Percentiles rank a stretch among this genome's conserved stretches.
phyloP scores from a whole-genome alignment of 2,797 vertebrate species.

The Eptatretus atami region DNA sequence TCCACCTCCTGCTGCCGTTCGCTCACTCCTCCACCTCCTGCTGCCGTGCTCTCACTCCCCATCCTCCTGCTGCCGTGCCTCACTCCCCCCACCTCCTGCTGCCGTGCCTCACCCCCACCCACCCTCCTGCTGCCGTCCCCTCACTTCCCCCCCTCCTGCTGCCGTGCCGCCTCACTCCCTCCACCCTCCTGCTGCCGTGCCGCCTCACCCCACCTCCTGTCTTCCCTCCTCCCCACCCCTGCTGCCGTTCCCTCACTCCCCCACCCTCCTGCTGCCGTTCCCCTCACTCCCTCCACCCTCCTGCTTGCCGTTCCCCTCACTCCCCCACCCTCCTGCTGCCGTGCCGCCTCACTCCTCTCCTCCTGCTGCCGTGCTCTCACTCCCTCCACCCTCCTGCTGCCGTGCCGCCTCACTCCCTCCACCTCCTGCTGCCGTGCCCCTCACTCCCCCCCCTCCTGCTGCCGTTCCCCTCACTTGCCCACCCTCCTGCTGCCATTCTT shows the following conservation, averaged over 20 bases:
- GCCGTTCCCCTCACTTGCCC: background rate
- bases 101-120: background rate
- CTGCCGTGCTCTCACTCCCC: background rate
- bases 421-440: background rate
- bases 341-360: background rate
- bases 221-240: background rate
- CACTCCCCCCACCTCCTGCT: background rate
- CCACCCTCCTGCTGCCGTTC: background rate
- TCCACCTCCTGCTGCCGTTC: background rate
- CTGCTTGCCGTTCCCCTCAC: background rate
- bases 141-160: background rate
- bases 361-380: background rate
- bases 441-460: background rate
- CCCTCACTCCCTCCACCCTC: background rate
- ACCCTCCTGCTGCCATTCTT: background rate
- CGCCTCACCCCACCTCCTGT: background rate
- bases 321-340: background rate
- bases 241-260: background rate
- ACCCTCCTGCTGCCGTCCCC: background rate
- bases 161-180: background rate
- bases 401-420: background rate
- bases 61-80: background rate
- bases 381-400: background rate
- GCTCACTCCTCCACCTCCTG: background rate
- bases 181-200: background rate